A percentile compares a stretch with the other conserved stretches of the same genome.
These are phyloP conservation scores for Macroramphosus scolopax DNA, from an alignment of 2,797 vertebrate species.

Conservation along the genomic window DNA sequence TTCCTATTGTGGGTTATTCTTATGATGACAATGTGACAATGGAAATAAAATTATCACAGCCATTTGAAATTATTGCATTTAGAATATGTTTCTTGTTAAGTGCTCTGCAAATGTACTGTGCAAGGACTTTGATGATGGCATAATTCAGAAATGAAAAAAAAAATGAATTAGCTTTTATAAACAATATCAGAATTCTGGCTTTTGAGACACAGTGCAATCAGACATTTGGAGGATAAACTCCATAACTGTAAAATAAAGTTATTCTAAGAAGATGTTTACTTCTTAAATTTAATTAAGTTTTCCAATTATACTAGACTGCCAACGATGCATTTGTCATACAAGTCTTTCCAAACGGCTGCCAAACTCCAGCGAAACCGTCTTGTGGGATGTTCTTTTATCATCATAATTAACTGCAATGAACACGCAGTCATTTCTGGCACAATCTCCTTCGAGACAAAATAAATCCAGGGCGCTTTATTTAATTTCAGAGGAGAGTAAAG, in stretches of 20 bases:
- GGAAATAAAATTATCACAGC: slow-evolving; percentile 49
- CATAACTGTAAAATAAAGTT: slow-evolving; percentile 69
- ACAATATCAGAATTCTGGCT: slow-evolving; percentile 68
- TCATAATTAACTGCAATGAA: slow-evolving; percentile 48
- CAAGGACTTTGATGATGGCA: slow-evolving; percentile 56
- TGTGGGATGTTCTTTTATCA: slow-evolving; percentile 47
- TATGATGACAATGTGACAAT: slow-evolving; percentile 33
- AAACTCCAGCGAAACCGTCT: slow-evolving; percentile 29
- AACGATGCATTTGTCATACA: slow-evolving; percentile 43
- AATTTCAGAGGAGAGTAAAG: slow-evolving; percentile 28
- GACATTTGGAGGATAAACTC: slow-evolving; percentile 59
- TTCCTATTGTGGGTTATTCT: slow-evolving; percentile 31
- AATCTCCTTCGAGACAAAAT: slow-evolving; percentile 13
- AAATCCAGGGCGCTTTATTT: slow-evolving; percentile 40
- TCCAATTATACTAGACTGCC: slow-evolving; percentile 42
- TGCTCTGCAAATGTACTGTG: slow-evolving; percentile 49
- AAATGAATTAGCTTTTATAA: slow-evolving; percentile 57
- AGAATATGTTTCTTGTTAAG: slow-evolving; percentile 62
- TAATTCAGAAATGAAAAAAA: slow-evolving; percentile 51
- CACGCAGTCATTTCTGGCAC: slow-evolving; percentile 34
- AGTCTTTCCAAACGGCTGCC: slow-evolving; percentile 39
- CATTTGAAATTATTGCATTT: slow-evolving; percentile 35
- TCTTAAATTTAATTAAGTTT: slow-evolving; percentile 61
- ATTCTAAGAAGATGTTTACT: slow-evolving; percentile 72
- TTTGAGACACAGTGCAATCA: slow-evolving; percentile 56